These are phyloP conservation scores for Acropora tenuis DNA, from an alignment of 64 coral and sea anemone genomes.

Conservation along the genomic window DNA sequence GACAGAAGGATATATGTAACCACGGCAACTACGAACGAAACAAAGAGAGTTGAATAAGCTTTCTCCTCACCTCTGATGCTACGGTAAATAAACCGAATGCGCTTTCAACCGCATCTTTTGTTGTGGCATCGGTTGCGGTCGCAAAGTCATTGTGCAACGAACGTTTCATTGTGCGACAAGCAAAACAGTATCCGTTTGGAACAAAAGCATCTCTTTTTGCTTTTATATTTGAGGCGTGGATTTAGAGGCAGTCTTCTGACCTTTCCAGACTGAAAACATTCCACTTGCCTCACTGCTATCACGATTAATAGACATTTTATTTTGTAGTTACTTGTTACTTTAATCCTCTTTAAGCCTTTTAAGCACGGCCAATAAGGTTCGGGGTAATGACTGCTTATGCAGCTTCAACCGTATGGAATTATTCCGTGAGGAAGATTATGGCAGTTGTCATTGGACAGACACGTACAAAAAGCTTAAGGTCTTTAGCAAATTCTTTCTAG, in stretches of 20 bases:
- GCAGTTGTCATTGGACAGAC: not conserved
- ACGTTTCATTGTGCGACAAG: slow-evolving; percentile 31
- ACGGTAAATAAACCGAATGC: slow-evolving; percentile 21
- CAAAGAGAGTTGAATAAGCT: slow-evolving; percentile 15
- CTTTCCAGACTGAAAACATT: not conserved
- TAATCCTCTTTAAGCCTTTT: slow-evolving; percentile 38
- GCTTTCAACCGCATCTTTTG: slow-evolving; percentile 22
- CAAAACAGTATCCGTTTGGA: slow-evolving; percentile 26
- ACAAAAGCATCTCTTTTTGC: not conserved
- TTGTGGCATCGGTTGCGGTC: not conserved
- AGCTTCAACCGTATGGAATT: not conserved
- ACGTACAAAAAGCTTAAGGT: not conserved
- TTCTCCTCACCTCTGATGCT: not conserved
- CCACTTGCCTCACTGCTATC: not conserved
- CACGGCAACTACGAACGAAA: slow-evolving; percentile 21
- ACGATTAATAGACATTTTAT: not conserved
- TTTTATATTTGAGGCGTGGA: not conserved
- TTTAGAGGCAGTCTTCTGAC: not conserved
- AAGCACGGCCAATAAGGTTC: not conserved
- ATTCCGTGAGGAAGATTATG: not conserved
- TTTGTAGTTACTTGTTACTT: not conserved
- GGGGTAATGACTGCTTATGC: not conserved
- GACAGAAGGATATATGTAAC: slow-evolving; percentile 31
- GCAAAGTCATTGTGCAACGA: slow-evolving; percentile 46
- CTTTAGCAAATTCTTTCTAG: not conserved